Conservation (phyloP, 1,140 invertebrate genomes). For the Ceratosolen solmsi region DNA sequence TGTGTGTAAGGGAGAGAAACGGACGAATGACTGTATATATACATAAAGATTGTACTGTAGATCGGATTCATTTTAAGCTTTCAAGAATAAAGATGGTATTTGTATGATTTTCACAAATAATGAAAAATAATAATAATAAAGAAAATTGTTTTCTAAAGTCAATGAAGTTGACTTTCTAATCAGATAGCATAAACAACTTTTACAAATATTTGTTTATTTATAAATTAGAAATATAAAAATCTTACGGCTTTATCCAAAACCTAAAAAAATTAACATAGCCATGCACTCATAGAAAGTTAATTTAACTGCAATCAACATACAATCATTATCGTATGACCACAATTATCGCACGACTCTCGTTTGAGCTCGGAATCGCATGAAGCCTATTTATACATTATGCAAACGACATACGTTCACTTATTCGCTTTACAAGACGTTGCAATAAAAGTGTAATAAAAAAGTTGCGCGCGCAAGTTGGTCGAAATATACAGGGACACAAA, state of each 20-base stretch:
- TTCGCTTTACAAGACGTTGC: neutral
- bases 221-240: slow-evolving; percentile 17
- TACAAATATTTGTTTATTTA: slow-evolving; percentile 42
- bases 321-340: slow-evolving; percentile 38
- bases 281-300: slow-evolving; percentile 41
- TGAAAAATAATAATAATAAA: neutral
- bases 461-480: neutral
- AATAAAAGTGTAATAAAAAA: slow-evolving; percentile 38
- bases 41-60: no score
- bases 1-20: neutral
- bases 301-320: slow-evolving; percentile 32
- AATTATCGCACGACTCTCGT: slow-evolving; percentile 5
- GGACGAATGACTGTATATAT: no score
- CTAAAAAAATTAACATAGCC: neutral
- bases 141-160: neutral
- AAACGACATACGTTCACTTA: slow-evolving; percentile 13
- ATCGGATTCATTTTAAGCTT: no score
- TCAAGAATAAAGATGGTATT: neutral
- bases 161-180: slow-evolving; percentile 46
- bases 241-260: slow-evolving; percentile 19
- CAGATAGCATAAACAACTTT: neutral
- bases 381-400: slow-evolving; percentile 37
- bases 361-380: neutral
- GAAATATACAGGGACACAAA: neutral
- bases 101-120: neutral